Conservation (phyloP, 2,888 invertebrate genomes). For the Xylocampa areola region DNA sequence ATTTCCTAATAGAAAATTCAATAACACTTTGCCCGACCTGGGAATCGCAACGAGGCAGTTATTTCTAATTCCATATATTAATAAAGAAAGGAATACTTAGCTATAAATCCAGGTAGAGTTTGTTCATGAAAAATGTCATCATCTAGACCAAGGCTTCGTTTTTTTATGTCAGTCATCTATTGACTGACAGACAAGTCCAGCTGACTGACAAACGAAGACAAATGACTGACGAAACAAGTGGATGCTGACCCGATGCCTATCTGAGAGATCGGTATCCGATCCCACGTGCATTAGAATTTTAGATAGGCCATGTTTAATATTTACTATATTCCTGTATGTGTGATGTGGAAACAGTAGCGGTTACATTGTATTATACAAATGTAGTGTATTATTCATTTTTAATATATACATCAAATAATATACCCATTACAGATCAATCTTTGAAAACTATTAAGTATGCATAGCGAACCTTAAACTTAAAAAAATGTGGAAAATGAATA, state of each 20-base stretch:
- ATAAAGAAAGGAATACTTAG: neutral
- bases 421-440: too few relatives aligned
- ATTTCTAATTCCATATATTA: too few relatives aligned
- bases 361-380: constrained; percentile 18
- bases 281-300: constrained; percentile 72
- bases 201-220: constrained; percentile 61
- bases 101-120: constrained; percentile 20
- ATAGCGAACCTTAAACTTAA: too few relatives aligned
- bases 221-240: constrained; percentile 63
- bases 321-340: constrained; percentile 39
- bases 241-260: constrained; percentile 53
- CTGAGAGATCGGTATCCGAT: constrained; percentile 61
- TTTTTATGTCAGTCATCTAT: constrained; percentile 47
- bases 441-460: too few relatives aligned
- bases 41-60: too few relatives aligned
- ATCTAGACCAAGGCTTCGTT: constrained; percentile 47
- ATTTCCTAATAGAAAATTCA: too few relatives aligned
- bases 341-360: constrained; percentile 22
- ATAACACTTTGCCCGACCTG: too few relatives aligned
- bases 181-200: constrained; percentile 59
- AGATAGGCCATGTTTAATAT: constrained; percentile 59
- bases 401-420: too few relatives aligned
- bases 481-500: too few relatives aligned
- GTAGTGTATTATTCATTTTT: too few relatives aligned
- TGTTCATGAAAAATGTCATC: constrained; percentile 39